A percentile compares a stretch with the other conserved stretches of the same genome.
These are phyloP conservation scores for Trisateles emortualis DNA, from an alignment of 2,888 invertebrate species.

Conservation along the genomic window DNA sequence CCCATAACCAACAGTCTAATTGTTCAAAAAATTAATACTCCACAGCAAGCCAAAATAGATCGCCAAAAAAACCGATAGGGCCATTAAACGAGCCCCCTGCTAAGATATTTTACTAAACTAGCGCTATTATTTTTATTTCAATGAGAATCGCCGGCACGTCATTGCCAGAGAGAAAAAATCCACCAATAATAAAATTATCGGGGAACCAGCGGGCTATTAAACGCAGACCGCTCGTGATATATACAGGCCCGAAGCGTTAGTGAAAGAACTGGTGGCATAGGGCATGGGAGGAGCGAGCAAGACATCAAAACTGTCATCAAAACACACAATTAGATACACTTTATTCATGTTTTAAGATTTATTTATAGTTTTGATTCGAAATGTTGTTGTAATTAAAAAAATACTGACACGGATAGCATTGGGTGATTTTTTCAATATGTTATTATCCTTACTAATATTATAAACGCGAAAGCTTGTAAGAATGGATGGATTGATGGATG, in stretches of 20 bases:
- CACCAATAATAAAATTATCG: slow-evolving; percentile 85
- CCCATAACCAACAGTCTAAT: slow-evolving; percentile 47
- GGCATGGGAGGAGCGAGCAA: slow-evolving; percentile 40
- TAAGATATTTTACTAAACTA: slow-evolving; percentile 62
- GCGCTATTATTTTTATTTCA: slow-evolving; percentile 73
- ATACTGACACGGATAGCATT: too few species aligned
- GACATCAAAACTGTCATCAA: neutral
- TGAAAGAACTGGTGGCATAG: slow-evolving; percentile 39
- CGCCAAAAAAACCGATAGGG: slow-evolving; percentile 44
- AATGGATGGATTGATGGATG: too few species aligned
- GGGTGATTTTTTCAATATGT: too few species aligned
- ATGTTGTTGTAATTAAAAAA: too few species aligned
- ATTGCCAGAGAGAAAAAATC: slow-evolving; percentile 71
- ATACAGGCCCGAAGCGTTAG: slow-evolving; percentile 65
- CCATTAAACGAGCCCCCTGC: slow-evolving; percentile 60
- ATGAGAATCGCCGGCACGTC: slow-evolving; percentile 69
- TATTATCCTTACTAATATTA: too few species aligned
- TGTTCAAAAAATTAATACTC: slow-evolving; percentile 40
- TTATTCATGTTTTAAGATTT: too few species aligned
- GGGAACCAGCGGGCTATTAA: slow-evolving; percentile 81
- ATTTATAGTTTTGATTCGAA: too few species aligned
- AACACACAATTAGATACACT: too few species aligned
- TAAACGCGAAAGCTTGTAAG: too few species aligned
- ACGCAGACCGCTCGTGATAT: slow-evolving; percentile 83
- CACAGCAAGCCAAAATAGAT: slow-evolving; percentile 48